Conservation (phyloP, 2,797 vertebrate species). For the Manis javanica region DNA sequence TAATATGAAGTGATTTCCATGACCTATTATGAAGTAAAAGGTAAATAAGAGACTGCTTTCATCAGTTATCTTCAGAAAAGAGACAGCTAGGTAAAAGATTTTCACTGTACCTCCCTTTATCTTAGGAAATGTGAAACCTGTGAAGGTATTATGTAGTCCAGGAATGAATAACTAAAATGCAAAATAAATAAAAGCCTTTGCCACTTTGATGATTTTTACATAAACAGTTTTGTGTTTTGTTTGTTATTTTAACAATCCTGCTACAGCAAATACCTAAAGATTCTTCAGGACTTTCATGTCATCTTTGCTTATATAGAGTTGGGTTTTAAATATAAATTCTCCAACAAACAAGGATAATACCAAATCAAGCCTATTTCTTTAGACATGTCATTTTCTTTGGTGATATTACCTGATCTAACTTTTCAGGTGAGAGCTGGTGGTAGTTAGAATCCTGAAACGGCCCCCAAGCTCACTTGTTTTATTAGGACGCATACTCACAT, state of each 20-base stretch:
- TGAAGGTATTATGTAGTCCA: neutral
- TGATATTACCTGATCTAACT: neutral
- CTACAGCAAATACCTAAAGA: neutral
- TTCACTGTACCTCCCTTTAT: neutral
- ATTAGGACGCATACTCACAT: neutral
- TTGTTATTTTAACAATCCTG: neutral
- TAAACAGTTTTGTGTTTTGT: neutral
- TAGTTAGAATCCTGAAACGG: neutral
- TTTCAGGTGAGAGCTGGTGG: neutral
- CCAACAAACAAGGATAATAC: slow-evolving; percentile 11
- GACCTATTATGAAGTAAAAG: neutral
- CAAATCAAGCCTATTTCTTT: neutral
- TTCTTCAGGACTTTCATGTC: slow-evolving; percentile 25
- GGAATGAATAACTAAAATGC: neutral
- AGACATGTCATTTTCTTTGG: neutral
- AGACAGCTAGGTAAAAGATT: neutral
- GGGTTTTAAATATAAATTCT: slow-evolving; percentile 47
- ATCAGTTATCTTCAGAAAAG: neutral
- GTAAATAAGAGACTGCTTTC: neutral
- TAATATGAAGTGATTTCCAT: neutral
- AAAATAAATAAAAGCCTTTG: neutral
- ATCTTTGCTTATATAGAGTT: neutral
- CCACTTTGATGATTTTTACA: neutral
- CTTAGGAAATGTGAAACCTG: neutral
- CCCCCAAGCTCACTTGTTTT: neutral